phyloP scores from a whole-genome alignment of 2,888 invertebrate species.

The Drosophila buzzatii region DNA sequence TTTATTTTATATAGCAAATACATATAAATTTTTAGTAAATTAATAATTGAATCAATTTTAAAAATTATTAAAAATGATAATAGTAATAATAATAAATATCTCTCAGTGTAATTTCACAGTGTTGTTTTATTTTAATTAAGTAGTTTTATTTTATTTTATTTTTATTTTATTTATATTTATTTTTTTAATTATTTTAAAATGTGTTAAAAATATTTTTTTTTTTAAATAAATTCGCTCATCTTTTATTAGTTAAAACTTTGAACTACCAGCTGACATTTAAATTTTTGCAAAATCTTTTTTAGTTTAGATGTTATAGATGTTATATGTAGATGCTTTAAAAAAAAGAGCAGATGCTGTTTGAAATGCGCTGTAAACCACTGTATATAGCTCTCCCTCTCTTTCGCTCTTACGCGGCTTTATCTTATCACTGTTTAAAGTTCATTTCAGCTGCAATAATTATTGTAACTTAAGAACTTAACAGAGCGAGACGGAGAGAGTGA shows the following conservation, averaged over 20 bases:
- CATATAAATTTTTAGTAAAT: no score
- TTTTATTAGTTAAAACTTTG: not conserved
- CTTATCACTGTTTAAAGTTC: slow-evolving; percentile 20
- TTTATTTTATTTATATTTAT: no score
- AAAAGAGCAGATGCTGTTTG: no score
- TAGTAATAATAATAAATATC: no score
- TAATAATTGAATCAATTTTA: no score
- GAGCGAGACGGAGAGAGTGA: not conserved
- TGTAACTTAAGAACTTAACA: slow-evolving; percentile 3
- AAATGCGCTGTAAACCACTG: not conserved
- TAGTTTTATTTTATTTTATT: no score
- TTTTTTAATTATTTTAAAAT: no score
- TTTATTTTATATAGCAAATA: no score
- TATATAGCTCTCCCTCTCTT: not conserved
- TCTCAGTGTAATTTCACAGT: no score
- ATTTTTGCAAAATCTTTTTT: not conserved
- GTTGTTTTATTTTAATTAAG: no score
- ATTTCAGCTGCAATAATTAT: not conserved
- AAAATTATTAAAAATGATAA: no score
- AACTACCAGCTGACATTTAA: not conserved
- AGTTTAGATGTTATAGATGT: not conserved
- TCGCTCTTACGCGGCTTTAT: not conserved
- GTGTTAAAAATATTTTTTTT: not conserved
- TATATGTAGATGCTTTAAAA: no score
- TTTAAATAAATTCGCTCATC: not conserved